A percentile compares a stretch with the other conserved stretches of the same genome.
These are phyloP conservation scores for Lysiphlebus fabarum DNA, from an alignment of 1,140 invertebrate species.

Conservation along the genomic window DNA sequence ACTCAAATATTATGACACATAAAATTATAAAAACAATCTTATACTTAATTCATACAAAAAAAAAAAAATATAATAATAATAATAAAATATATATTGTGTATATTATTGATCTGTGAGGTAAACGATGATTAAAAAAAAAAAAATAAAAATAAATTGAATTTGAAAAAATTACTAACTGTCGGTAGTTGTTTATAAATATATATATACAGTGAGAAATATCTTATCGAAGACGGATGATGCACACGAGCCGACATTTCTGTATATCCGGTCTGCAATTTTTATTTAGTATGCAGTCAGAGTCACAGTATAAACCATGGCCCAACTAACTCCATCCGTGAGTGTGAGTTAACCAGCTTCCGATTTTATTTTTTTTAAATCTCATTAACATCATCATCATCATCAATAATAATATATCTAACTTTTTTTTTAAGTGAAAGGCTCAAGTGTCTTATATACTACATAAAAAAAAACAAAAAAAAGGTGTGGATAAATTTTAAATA, in stretches of 20 bases:
- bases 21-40: too few species aligned
- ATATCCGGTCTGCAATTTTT: constrained; percentile 50
- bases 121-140: constrained; percentile 40
- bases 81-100: too few species aligned
- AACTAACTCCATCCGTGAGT: background rate
- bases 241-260: constrained; percentile 40
- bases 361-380: constrained; percentile 52
- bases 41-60: constrained; percentile 22
- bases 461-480: too few species aligned
- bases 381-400: background rate
- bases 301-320: constrained; percentile 31
- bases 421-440: too few species aligned
- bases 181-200: background rate
- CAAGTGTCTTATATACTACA: too few species aligned
- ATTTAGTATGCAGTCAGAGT: constrained; percentile 49
- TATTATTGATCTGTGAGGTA: constrained; percentile 22
- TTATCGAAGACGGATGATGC: background rate
- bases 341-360: constrained; percentile 45
- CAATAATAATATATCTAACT: too few species aligned
- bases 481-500: too few species aligned
- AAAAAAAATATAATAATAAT: constrained; percentile 24
- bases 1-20: too few species aligned
- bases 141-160: constrained; percentile 38
- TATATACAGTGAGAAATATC: constrained; percentile 8
- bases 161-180: background rate